Percentiles rank a stretch among this genome's conserved stretches.
Evolutionary conservation across 2,888 invertebrate genomes (phyloP).

Genomic region (Diaprepes abbreviatus): DNA sequence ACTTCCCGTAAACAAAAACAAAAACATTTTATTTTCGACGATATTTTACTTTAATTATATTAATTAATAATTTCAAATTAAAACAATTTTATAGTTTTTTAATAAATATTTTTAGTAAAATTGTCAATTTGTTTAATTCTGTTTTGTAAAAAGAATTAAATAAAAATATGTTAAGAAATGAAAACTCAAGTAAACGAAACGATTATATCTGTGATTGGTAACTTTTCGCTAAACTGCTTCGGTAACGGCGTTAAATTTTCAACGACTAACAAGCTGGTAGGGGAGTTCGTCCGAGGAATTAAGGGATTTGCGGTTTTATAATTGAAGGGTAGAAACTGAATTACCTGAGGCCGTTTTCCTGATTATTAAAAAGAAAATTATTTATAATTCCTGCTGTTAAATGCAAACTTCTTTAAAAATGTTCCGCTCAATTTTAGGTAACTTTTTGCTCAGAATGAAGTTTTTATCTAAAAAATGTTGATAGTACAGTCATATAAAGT

Average conservation of each 20-base stretch:
- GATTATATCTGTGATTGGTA: constrained; percentile 7
- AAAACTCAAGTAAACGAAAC: neutral
- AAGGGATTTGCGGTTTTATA: constrained; percentile 22
- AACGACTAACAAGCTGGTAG: constrained; percentile 3
- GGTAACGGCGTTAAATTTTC: constrained; percentile 2
- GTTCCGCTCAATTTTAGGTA: neutral
- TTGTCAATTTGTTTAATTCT: too few species aligned
- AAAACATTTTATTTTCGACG: too few species aligned
- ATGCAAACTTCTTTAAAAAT: neutral
- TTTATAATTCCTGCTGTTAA: neutral
- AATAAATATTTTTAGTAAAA: too few species aligned
- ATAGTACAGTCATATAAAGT: too few species aligned
- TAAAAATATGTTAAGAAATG: too few species aligned
- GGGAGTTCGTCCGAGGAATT: constrained; percentile 14
- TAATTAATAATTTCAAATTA: too few species aligned
- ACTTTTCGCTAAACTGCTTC: neutral
- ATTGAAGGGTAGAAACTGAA: constrained; percentile 8
- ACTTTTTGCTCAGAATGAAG: neutral
- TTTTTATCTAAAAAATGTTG: too few species aligned
- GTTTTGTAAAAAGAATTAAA: too few species aligned
- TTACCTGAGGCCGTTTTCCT: constrained; percentile 4
- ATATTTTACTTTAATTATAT: too few species aligned
- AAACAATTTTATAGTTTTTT: too few species aligned
- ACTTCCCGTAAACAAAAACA: too few species aligned
- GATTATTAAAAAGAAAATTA: constrained; percentile 10